Conservation (phyloP, 2,113 vertebrate species). For the Todiramphus chloris region DNA sequence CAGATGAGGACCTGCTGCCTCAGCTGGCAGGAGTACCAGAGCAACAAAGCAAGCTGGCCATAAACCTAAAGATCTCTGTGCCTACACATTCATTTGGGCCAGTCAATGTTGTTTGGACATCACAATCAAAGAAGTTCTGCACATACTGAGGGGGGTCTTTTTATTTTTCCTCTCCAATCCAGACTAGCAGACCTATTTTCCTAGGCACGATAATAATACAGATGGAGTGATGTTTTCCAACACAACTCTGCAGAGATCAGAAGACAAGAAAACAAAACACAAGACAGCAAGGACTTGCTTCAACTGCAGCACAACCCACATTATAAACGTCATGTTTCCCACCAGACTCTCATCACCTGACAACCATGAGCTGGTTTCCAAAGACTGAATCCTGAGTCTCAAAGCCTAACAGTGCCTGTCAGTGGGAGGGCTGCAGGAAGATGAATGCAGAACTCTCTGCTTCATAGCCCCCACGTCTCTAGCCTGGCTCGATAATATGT, state of each 20-base stretch:
- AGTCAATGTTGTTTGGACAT: neutral
- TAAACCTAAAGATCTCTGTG: neutral
- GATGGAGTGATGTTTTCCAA: neutral
- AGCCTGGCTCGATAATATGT: neutral
- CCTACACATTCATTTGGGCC: neutral
- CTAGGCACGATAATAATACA: neutral
- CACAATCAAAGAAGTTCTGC: neutral
- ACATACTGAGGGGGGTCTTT: neutral
- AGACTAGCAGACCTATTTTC: neutral
- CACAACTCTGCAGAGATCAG: neutral
- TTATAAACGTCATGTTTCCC: neutral
- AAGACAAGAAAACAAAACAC: neutral
- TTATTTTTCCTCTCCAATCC: neutral
- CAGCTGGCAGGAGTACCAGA: neutral
- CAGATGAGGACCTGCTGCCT: neutral
- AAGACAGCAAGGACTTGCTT: constrained; percentile 1
- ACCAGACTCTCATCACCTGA: constrained; percentile 6
- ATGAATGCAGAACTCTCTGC: neutral
- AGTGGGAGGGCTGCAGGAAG: neutral
- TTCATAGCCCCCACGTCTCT: neutral
- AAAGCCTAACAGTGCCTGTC: constrained; percentile 29
- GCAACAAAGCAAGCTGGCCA: neutral
- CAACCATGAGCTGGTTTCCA: neutral
- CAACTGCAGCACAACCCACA: neutral
- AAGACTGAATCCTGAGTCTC: constrained; percentile 13